Evolutionary conservation across 30 jellyfish, hydroid and myxozoan species (phyloP).

Genomic region (Clytia hemisphaerica): DNA sequence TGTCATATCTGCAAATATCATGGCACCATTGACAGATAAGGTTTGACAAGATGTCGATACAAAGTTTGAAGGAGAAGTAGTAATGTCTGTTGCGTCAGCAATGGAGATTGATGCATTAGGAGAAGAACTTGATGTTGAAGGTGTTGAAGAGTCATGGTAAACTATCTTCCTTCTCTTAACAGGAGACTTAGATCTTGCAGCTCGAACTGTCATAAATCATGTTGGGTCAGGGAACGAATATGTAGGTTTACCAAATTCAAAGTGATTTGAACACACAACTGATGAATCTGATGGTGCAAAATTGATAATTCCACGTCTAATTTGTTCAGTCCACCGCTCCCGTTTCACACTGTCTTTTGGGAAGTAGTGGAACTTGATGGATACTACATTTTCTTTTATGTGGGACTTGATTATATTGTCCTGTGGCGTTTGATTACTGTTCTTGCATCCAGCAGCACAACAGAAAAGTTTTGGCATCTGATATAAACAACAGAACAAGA

Average conservation of each 20-base stretch:
- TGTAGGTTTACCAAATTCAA: constrained; percentile 25
- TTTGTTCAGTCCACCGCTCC: constrained; percentile 15
- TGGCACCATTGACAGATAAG: neutral
- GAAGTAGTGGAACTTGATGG: constrained; percentile 33
- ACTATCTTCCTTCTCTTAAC: constrained; percentile 8
- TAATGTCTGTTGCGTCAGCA: too few species aligned
- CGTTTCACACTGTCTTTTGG: constrained; percentile 35
- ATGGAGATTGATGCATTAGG: too few species aligned
- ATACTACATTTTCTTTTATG: constrained; percentile 10
- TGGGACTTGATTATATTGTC: constrained; percentile 22
- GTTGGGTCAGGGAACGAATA: constrained; percentile 13
- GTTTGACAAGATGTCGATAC: neutral
- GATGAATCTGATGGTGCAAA: neutral
- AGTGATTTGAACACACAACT: constrained; percentile 37
- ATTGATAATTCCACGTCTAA: constrained; percentile 3
- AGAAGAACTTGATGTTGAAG: too few species aligned
- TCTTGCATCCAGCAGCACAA: constrained; percentile 42
- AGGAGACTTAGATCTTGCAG: constrained; percentile 1
- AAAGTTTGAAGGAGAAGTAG: neutral
- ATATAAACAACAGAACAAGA: too few species aligned
- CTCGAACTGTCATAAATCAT: neutral
- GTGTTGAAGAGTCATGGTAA: too few species aligned
- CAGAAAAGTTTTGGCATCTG: constrained; percentile 22
- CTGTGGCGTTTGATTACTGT: constrained; percentile 2
- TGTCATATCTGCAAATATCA: neutral